phyloP scores from a whole-genome alignment of 1,140 invertebrate species.

The Bombus consobrinus region DNA sequence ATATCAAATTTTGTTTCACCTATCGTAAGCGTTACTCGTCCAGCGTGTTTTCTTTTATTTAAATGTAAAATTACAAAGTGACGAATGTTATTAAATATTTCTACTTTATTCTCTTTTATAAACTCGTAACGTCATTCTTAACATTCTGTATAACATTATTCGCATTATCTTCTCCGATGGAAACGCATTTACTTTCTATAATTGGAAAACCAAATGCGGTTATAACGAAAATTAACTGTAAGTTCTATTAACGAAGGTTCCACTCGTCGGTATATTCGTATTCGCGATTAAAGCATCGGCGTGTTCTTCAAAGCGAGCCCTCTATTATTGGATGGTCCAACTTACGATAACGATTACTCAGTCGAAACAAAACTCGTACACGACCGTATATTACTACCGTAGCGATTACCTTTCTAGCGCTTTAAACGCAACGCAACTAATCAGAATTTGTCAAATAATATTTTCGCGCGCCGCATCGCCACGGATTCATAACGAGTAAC shows the following conservation, averaged over 20 bases:
- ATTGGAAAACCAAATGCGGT: neutral
- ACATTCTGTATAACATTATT: neutral
- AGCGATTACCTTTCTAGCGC: neutral
- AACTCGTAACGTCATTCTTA: neutral
- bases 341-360: neutral
- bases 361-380: no score
- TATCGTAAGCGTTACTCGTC: no score
- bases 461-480: neutral
- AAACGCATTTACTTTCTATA: neutral
- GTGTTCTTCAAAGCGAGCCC: neutral
- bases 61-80: neutral
- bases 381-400: no score
- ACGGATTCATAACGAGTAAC: neutral
- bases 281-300: neutral
- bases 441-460: slow-evolving; percentile 5
- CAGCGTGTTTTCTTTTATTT: neutral
- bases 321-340: neutral
- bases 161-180: no score
- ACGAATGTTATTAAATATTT: neutral
- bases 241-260: neutral
- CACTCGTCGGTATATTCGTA: neutral
- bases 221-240: neutral
- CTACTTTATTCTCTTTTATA: neutral
- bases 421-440: neutral
- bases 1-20: no score